phyloP scores from a whole-genome alignment of 2,888 invertebrate species.

The Cyclophora punctaria region DNA sequence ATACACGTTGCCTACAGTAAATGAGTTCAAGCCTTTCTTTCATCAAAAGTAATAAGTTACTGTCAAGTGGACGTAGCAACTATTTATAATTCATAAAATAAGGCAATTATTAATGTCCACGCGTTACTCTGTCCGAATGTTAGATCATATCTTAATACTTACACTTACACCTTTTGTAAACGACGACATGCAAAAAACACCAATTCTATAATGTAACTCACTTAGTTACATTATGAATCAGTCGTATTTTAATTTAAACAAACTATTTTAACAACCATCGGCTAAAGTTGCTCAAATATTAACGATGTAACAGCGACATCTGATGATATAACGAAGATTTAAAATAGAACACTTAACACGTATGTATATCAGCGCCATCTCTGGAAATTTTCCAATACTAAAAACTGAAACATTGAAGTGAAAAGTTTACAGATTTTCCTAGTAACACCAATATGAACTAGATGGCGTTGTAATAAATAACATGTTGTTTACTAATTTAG shows the following conservation, averaged over 20 bases:
- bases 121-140: no score
- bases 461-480: not conserved
- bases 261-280: no score
- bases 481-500: no score
- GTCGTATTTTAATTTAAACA: no score
- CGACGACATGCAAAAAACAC: no score
- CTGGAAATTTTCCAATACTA: not conserved
- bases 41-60: conserved; percentile 22
- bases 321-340: conserved; percentile 1
- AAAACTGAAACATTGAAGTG: not conserved
- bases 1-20: conserved; percentile 18
- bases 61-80: conserved; percentile 9
- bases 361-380: not conserved
- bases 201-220: no score
- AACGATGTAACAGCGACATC: conserved; percentile 22
- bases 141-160: no score
- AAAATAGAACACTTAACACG: not conserved
- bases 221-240: no score
- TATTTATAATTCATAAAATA: conserved; percentile 6
- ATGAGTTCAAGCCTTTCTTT: conserved; percentile 23
- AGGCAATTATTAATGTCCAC: conserved; percentile 10
- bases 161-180: no score
- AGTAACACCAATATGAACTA: not conserved
- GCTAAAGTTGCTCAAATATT: not conserved
- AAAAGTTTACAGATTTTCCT: not conserved